Conservation (phyloP, 2,888 invertebrate genomes). For the Acanthopleura granulata region DNA sequence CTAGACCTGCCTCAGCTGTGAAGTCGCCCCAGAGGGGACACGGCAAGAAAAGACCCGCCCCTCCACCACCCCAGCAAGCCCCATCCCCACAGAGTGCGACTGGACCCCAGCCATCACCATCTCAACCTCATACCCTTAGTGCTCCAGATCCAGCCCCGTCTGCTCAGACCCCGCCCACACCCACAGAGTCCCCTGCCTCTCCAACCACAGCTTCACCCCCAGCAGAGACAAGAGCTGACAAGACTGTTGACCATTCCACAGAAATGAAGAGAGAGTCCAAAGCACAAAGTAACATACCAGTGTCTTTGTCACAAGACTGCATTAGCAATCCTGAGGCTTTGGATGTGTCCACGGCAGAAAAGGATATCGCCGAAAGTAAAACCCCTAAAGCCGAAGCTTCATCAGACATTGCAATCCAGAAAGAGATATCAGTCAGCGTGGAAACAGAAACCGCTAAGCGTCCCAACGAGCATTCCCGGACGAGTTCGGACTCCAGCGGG, state of each 20-base stretch:
- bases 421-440: neutral
- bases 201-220: neutral
- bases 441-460: neutral
- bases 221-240: neutral
- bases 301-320: neutral
- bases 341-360: neutral
- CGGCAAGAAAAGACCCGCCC: constrained; percentile 66
- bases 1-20: neutral
- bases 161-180: neutral
- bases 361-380: neutral
- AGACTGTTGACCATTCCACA: neutral
- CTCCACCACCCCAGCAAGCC: constrained; percentile 57
- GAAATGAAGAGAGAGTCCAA: neutral
- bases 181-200: no score
- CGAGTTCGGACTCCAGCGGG: constrained; percentile 81
- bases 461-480: constrained; percentile 74
- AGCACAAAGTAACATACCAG: neutral
- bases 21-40: constrained; percentile 41
- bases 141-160: neutral
- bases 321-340: neutral
- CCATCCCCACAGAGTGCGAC: constrained; percentile 26
- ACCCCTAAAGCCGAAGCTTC: neutral
- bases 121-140: neutral
- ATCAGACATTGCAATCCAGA: neutral
- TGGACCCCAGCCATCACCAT: neutral